Base-by-base conservation (phyloP, 37 sponge, comb jelly and placozoan species). In the Crambe crambe region DNA sequence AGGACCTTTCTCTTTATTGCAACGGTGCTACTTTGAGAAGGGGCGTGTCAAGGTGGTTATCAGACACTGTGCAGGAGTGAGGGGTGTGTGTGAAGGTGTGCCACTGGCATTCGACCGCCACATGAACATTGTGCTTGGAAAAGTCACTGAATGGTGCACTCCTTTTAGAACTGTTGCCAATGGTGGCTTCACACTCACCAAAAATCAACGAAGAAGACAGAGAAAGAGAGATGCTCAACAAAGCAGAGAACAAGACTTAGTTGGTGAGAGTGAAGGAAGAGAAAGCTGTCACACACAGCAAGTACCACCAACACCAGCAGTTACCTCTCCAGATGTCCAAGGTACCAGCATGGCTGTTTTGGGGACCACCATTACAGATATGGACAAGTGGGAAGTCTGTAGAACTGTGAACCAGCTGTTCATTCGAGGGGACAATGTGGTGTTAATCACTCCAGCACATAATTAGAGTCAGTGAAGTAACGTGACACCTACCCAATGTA, bases 371-470 rank as follows among this genome's bases (percentile, higher is more conserved):
- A 47, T 12, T 47, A 12, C 10, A 47, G 12, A 6, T 47, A 47
- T 12, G 10, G 17, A 34, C 2, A 60, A 36, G 51, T 37, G 66
- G 66, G 66, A 65, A 30, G 31, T 26, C 12, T 30, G 35, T 27
- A 72, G 79, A 3, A 43, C 1, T 62, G 36, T 69, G 37, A 44
- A 35, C 2, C 76, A 73, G 54, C 31, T 91, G 37, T 91, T 91
- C 32, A 57, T 91, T 0, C 56, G 91, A 40, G 91, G 91, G 5
- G 91, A 91, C 62, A 86, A 83, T 44, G 56, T 91, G 5, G 68
- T 91, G 15, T 26, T 91, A 20, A 56, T 91, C 3, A 15, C 86
- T 23, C 63, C 63, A 62, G 63, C 25, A 62, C 25, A 8, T 6
- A 23, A 6, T 27, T 5, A 62, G 63, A n/a, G n/a, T n/a, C n/a